A percentile compares a stretch with the other conserved stretches of the same genome.
Conservation (phyloP, 2,797 vertebrate species). For the Brotogeris chrysoptera region DNA sequence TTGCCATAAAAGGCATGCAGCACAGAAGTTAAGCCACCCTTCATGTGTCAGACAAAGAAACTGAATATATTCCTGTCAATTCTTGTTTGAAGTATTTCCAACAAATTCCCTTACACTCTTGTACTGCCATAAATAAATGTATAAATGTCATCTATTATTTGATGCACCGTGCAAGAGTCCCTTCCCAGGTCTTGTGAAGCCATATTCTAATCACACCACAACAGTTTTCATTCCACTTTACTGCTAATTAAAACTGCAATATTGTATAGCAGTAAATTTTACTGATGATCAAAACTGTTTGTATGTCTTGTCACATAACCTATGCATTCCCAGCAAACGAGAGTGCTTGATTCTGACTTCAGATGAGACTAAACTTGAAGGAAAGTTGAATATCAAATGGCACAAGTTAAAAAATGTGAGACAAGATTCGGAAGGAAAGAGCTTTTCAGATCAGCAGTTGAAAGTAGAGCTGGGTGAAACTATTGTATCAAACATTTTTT, state of each 20-base stretch:
- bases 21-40: conserved; percentile 5
- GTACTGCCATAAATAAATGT: neutral
- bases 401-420: conserved; percentile 34
- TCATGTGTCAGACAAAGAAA: conserved; percentile 37
- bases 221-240: neutral
- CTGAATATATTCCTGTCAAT: conserved; percentile 34
- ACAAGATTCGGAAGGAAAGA: conserved; percentile 17
- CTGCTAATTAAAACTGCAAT: conserved; percentile 28
- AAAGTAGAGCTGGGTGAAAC: conserved; percentile 49
- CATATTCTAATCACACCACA: neutral
- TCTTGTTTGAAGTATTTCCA: conserved; percentile 42
- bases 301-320: conserved; percentile 60
- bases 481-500: conserved; percentile 59
- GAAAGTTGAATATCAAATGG: conserved; percentile 62
- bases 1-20: conserved; percentile 30
- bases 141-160: neutral
- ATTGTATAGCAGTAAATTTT: neutral
- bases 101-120: neutral
- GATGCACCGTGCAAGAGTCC: neutral
- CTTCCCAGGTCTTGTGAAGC: neutral
- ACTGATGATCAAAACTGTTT: conserved; percentile 44
- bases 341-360: conserved; percentile 45
- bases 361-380: conserved; percentile 42
- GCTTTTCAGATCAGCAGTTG: conserved; percentile 51
- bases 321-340: conserved; percentile 14